Base-by-base conservation (phyloP, 1,140 invertebrate genomes). In the Heliothis subflexa region DNA sequence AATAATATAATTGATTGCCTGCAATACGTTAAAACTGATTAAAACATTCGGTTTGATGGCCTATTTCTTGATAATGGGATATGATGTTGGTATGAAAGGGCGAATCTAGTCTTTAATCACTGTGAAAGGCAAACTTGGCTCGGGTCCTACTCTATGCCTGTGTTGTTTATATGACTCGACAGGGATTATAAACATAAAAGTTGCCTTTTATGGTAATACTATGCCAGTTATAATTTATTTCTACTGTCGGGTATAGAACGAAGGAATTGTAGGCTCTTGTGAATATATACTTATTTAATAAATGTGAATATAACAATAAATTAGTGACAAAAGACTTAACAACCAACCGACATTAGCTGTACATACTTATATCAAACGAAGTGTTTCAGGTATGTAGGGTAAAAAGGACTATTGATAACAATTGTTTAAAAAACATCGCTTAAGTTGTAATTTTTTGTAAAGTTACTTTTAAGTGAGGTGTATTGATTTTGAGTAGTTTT, bases 301-400 rank as follows among this genome's bases (percentile, higher is more conserved):
- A 85, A 88, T 94, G 90, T 94, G 91, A 92, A 92, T 92, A 92
- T 90, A 87, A 92, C 88, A 93, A 90, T 93, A 92, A 92, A 76
- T 88, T 88, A 90, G 85, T 89, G 85, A 86, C 73, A 86, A 86
- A 90, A 90, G 84, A 89, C 85, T 90, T 85, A 86, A 86, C 71
- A 79, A 79, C 73, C 82, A 80, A 83, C 73, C 80, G 73, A 85
- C 73, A 85, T 84, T 90, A 88, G 83, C 61, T 91, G 87, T 93
- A 91, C 68, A 88, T 90, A 89, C 85, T 83, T 81, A 88, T 91
- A 89, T 86, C 80, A 88, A 83, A 83, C 70, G 62, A 87, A 81
- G 81, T 85, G 86, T 91, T 88, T 90, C 81, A 87, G 62, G 70
- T 80, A 81, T 80, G 85, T 84, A 81, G 80, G 77, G 80, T 85